Evolutionary conservation across 2,888 invertebrate genomes (phyloP), one percentile per base, ranked within the genome.

Genomic region (Andrena haemorrhoa): DNA sequence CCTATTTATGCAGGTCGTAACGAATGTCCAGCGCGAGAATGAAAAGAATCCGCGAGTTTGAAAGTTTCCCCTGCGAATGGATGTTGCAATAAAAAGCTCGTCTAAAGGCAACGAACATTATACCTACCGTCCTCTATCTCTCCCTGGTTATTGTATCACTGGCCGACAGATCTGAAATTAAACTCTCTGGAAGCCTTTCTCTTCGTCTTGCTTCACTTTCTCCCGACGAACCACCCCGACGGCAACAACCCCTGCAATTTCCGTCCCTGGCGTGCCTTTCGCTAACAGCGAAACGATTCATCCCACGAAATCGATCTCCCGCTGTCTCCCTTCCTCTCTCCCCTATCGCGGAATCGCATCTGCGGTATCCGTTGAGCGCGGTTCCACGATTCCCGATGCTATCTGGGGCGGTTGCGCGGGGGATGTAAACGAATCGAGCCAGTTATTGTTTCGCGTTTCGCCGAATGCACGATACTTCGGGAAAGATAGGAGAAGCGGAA

Each of bases 401-500:
- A 70, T 69, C 35, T 29, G n/a, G 29, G 10, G 26, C 47, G 65
- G 33, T 53, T 31, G 66, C 31, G 16, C 20, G 23, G 26, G 56
- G 56, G 29, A 56, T 66, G 74, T 47, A 58, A 66, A 66, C 65
- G 56, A 56, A 74, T 47, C 58, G 10, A 64, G 41, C n/a, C 33
- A 10, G 75, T 31, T 47, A 68, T 78, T 78, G 78, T 78, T 75
- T 68, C 41, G 61, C 23, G 33, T 47, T 29, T 56, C 58, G 66
- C 12, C 47, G 63, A 68, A 63, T 23, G 29, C 53, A 20, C 33
- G 49, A 35, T 20, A 61, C 35, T 29, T n/a, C 3, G 23, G 12
- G 10, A 31, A 76, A 60, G 58, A 60, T 60, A 33, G 64, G 64
- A 20, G 47, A 33, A 75, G 33, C 75, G 75, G 75, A 75, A 75